These are phyloP conservation scores for Autographa pulchrina DNA, from an alignment of 2,888 invertebrate genomes.

Conservation along the genomic window DNA sequence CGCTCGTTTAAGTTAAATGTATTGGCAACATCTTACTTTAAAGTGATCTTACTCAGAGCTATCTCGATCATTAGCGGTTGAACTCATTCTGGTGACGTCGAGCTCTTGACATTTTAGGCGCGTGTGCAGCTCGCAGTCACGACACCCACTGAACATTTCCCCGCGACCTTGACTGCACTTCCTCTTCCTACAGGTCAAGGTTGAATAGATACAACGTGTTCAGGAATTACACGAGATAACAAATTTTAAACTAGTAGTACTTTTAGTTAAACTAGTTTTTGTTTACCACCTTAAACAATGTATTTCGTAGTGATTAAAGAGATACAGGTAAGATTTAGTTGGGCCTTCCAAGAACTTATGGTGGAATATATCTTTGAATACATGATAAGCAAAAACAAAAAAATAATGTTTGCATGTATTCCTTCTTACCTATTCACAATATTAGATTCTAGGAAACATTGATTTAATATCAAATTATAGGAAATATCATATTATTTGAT, in stretches of 20 bases:
- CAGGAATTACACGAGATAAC: conserved; percentile 9
- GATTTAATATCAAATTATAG: neutral
- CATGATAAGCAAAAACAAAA: neutral
- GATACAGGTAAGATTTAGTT: neutral
- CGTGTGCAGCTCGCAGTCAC: conserved; percentile 69
- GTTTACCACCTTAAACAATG: neutral
- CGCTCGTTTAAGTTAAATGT: neutral
- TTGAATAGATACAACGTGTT: conserved; percentile 37
- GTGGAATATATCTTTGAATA: neutral
- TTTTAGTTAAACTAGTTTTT: neutral
- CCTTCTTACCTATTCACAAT: neutral
- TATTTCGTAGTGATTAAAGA: neutral
- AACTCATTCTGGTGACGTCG: conserved; percentile 62
- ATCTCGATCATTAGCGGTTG: conserved; percentile 57
- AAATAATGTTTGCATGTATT: neutral
- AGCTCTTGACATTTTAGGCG: conserved; percentile 80
- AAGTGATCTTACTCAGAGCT: conserved; percentile 23
- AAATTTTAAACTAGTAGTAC: neutral
- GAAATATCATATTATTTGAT: conserved; percentile 1
- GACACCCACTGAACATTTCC: conserved; percentile 74
- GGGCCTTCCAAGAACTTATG: neutral
- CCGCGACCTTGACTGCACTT: conserved; percentile 73
- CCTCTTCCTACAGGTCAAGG: conserved; percentile 80
- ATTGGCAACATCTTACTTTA: neutral
- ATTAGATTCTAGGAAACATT: neutral